A percentile compares a stretch with the other conserved stretches of the same genome.
phyloP scores from a whole-genome alignment of 2,888 invertebrate species.

The Drosophila kanekoi region DNA sequence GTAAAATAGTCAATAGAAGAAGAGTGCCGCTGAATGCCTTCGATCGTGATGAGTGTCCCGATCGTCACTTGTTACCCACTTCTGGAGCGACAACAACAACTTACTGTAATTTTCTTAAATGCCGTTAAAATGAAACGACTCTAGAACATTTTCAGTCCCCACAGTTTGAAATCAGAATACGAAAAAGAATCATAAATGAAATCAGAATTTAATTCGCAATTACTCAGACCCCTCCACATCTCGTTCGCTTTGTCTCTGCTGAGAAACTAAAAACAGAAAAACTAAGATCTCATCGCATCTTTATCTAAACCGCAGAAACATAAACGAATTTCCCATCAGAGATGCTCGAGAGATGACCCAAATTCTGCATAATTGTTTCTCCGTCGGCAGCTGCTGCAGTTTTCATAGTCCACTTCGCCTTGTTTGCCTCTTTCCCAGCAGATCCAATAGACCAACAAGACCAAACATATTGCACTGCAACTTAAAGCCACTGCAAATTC shows the following conservation, averaged over 20 bases:
- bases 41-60: constrained; percentile 67
- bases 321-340: constrained; percentile 41
- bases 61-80: constrained; percentile 49
- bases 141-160: constrained; percentile 39
- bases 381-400: constrained; percentile 45
- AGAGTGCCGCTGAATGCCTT: constrained; percentile 33
- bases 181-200: constrained; percentile 56
- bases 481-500: constrained; percentile 41
- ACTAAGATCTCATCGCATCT: constrained; percentile 59
- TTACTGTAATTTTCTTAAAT: constrained; percentile 26
- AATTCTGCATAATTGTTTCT: constrained; percentile 74
- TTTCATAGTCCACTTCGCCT: constrained; percentile 37
- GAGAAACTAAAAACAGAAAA: constrained; percentile 37
- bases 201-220: constrained; percentile 66
- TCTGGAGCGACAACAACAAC: constrained; percentile 29
- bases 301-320: constrained; percentile 22
- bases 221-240: constrained; percentile 48
- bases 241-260: constrained; percentile 48
- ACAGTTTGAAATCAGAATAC: constrained; percentile 47
- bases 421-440: constrained; percentile 44
- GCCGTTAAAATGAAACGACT: constrained; percentile 61
- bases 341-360: constrained; percentile 68
- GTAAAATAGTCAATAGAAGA: constrained; percentile 23
- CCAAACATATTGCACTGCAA: constrained; percentile 46
- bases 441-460: constrained; percentile 26